These are phyloP conservation scores for Chaetogeoica ovagalla DNA, from an alignment of 2,888 invertebrate species.

Conservation along the genomic window DNA sequence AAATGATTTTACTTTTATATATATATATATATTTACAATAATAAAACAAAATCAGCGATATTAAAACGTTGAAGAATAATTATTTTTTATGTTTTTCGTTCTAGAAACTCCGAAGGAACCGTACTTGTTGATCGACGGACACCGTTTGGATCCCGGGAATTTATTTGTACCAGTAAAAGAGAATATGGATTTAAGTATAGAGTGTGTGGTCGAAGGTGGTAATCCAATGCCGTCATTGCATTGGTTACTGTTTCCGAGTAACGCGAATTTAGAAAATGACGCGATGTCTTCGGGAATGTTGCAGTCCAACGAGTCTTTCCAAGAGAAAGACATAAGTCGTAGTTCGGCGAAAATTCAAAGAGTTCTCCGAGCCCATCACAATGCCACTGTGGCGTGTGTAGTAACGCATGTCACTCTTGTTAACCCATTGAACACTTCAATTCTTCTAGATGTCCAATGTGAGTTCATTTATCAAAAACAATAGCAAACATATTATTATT, in stretches of 20 bases:
- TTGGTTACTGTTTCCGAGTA: conserved; percentile 64
- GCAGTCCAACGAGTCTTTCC: conserved; percentile 52
- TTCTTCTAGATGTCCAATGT: conserved; percentile 71
- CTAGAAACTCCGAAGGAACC: conserved; percentile 81
- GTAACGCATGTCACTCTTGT: conserved; percentile 72
- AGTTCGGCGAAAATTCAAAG: conserved; percentile 72
- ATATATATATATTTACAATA: too few species aligned
- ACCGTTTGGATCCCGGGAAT: conserved; percentile 82
- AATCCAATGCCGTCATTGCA: conserved; percentile 69
- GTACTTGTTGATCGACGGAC: conserved; percentile 82
- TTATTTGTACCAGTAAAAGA: conserved; percentile 86
- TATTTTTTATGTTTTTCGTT: background rate
- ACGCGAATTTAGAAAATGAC: conserved; percentile 55
- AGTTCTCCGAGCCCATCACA: conserved; percentile 82
- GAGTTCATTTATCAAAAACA: conserved; percentile 60
- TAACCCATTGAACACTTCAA: conserved; percentile 65
- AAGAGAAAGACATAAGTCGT: conserved; percentile 55
- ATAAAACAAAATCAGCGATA: too few species aligned
- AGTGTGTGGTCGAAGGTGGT: conserved; percentile 84
- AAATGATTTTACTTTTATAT: too few species aligned
- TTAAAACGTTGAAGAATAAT: background rate
- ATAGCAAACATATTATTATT: too few species aligned
- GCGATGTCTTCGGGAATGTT: conserved; percentile 58
- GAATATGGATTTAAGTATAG: conserved; percentile 78
- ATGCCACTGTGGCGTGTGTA: conserved; percentile 80